Base-by-base conservation (phyloP, 2,113 vertebrate genomes). In the Pterocles orientalis region DNA sequence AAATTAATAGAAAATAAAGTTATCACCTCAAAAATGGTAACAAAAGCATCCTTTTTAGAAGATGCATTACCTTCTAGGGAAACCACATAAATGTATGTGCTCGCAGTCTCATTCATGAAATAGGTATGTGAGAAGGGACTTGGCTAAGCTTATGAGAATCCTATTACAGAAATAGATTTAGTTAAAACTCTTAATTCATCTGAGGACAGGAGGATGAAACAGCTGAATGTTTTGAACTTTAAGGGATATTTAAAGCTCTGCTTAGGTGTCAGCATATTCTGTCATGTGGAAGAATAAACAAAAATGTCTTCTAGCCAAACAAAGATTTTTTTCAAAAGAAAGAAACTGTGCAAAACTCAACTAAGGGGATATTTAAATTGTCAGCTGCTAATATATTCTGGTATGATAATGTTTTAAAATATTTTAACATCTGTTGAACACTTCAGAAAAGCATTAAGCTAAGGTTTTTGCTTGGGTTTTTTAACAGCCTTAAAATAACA, bases 181-280 rank as follows among this genome's bases (percentile, higher is more conserved):
- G 62, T 68, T 88, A 84, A 86, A 96, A 88, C 68, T 92, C 53
- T 64, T 56, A 34, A 58, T 86, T 88, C 95, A 45, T 81, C 58
- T 41, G 39, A 43, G 39, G 24, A 24, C 10, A 39, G 48, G 36
- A 84, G 21, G 61, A 86, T 75, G 80, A 86, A 95, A 81, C 36
- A 86, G 60, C 51, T 70, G 65, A 90, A 58, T 43, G 18, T 84
- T 94, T 92, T 78, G 57, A 88, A 82, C 64, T 92, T 48, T 62
- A 41, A 54, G 41, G 36, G 80, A 41, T 81, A 82, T 92, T 92
- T 93, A 78, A 92, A 92, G 68, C 28, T 77, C 68, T 73, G 10
- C 28, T 82, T 54, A 66, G 58, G 66, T 82, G 77, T 91, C 57
- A 82, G 60, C 61, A 56, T 64, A 70, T 85, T 95, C 56, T 88